Evolutionary conservation across 1,140 invertebrate genomes (phyloP).

Genomic region (Papilio polyxenes): DNA sequence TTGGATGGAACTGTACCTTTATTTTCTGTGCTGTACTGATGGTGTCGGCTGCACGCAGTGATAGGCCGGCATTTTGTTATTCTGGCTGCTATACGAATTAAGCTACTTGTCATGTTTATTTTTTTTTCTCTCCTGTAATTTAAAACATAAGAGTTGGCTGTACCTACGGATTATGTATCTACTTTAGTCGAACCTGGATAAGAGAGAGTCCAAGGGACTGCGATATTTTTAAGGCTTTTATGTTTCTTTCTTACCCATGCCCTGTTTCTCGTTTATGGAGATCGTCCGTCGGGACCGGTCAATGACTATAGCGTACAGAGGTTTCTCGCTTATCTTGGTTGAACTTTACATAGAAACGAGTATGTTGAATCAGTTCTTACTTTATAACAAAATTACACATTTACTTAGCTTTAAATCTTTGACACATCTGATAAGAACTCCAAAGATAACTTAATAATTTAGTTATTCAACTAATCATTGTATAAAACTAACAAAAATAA

Average conservation of each 20-base stretch:
- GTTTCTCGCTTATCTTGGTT: too few species aligned
- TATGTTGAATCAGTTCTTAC: too few species aligned
- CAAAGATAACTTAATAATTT: not conserved
- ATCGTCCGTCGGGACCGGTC: too few species aligned
- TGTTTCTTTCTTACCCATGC: too few species aligned
- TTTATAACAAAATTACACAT: too few species aligned
- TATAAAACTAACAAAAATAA: not conserved
- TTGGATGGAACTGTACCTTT: slow-evolving; percentile 49
- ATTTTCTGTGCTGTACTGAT: slow-evolving; percentile 54
- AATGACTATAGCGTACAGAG: too few species aligned
- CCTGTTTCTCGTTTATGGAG: too few species aligned
- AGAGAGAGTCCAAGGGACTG: too few species aligned
- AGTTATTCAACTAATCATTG: not conserved
- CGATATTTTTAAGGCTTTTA: too few species aligned
- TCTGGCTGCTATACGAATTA: slow-evolving; percentile 49
- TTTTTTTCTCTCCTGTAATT: slow-evolving; percentile 37
- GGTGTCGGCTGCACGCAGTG: slow-evolving; percentile 48
- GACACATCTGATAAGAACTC: not conserved
- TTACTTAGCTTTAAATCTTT: not conserved
- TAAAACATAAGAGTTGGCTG: slow-evolving; percentile 2
- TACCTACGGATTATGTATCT: not conserved
- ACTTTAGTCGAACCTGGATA: too few species aligned
- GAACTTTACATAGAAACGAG: too few species aligned
- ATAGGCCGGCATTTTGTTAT: slow-evolving; percentile 37
- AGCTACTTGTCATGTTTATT: slow-evolving; percentile 51